Evolutionary conservation across 92 coral and sea anemone genomes (phyloP).

Genomic region (Porites divaricata): DNA sequence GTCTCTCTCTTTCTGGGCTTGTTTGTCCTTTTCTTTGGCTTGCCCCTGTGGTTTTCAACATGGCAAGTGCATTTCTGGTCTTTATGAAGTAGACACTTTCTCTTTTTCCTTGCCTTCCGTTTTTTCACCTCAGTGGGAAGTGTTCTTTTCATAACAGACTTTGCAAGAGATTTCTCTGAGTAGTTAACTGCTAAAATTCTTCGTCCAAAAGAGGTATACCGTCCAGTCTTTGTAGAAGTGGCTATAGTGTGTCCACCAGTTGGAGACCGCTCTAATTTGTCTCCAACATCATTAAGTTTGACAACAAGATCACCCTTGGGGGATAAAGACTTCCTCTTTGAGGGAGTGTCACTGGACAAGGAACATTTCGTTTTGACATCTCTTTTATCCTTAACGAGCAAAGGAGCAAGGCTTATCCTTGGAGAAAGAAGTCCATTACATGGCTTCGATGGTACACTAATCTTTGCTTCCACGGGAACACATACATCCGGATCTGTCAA

Average conservation of each 20-base stretch:
- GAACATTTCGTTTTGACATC: not conserved
- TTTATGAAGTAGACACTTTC: not conserved
- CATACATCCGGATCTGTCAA: not conserved
- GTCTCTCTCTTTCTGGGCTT: not conserved
- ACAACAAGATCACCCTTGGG: constrained; percentile 12
- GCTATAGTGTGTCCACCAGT: constrained; percentile 21
- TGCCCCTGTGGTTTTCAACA: not conserved
- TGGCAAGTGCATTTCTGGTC: not conserved
- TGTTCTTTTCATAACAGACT: not conserved
- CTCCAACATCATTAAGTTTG: constrained; percentile 16
- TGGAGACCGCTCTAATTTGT: constrained; percentile 1
- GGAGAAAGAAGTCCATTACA: constrained; percentile 8
- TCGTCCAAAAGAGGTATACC: constrained; percentile 20
- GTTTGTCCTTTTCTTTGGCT: not conserved
- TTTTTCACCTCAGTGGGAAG: not conserved
- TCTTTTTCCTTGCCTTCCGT: not conserved
- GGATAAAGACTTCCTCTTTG: not conserved
- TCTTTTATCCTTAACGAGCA: not conserved
- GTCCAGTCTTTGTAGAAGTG: not conserved
- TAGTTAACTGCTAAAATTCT: constrained; percentile 16
- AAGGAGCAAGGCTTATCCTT: constrained; percentile 22
- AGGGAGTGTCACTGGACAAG: not conserved
- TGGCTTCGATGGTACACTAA: not conserved
- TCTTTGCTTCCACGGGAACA: not conserved
- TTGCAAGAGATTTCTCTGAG: constrained; percentile 23